Evolutionary conservation across 2,888 invertebrate species (phyloP).

Genomic region (Bhutanitis thaidina): DNA sequence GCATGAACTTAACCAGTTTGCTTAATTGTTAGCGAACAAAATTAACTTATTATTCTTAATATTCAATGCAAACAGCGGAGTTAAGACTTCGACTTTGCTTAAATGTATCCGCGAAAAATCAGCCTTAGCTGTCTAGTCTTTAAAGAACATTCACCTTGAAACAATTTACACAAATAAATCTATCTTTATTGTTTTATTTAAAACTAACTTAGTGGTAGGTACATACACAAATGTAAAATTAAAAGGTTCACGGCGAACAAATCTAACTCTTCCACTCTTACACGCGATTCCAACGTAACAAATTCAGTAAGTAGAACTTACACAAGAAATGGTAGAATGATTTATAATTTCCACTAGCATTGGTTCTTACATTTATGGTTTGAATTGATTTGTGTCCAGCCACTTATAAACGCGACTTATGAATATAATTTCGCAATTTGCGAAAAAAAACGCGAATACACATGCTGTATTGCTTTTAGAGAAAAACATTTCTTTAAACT

Average conservation of each 20-base stretch:
- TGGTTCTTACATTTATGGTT: constrained; percentile 46
- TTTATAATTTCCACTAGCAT: constrained; percentile 51
- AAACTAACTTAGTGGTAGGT: constrained; percentile 17
- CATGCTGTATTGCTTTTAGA: too few species aligned
- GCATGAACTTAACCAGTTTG: constrained; percentile 51
- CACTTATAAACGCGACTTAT: constrained; percentile 28
- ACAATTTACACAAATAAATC: constrained; percentile 6
- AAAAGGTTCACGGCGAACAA: constrained; percentile 34
- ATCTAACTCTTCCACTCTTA: constrained; percentile 37
- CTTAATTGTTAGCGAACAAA: constrained; percentile 40
- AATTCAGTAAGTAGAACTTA: constrained; percentile 39
- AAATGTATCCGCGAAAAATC: neutral
- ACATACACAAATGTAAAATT: constrained; percentile 27
- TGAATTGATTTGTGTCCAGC: constrained; percentile 35
- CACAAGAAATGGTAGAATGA: constrained; percentile 65
- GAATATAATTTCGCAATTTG: too few species aligned
- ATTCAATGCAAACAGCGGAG: constrained; percentile 8
- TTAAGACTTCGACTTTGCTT: constrained; percentile 13
- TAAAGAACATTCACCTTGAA: neutral
- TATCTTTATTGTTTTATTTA: constrained; percentile 8
- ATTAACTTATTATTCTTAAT: constrained; percentile 24
- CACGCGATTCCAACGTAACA: constrained; percentile 58
- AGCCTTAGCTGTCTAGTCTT: neutral
- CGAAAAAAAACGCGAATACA: too few species aligned
- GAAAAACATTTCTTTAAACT: too few species aligned